Base-by-base conservation (phyloP, 2,888 invertebrate species). In the Cantharis lateralis region DNA sequence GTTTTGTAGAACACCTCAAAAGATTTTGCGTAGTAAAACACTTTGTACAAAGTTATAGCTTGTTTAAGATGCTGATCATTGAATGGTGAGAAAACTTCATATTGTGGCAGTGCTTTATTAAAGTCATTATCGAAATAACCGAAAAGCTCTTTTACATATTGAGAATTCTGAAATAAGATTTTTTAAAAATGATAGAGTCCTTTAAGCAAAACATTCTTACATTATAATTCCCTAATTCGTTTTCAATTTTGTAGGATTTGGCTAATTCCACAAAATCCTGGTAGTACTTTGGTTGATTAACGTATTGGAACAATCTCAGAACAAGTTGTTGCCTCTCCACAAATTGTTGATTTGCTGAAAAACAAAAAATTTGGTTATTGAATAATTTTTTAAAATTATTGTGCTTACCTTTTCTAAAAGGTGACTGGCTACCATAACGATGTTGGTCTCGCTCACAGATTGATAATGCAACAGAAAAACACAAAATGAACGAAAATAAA, bases 1-100 rank as follows among this genome's bases (percentile, higher is more conserved):
- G 93, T 92, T 81, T 91, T 91, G 86, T 91, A 90, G 89, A 95
- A 94, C 48, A 93, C 92, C 16, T 91, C 90, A 86, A 91, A 94
- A 85, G 93, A 92, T 86, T 93, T 93, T 81, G 94, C 93, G 75
- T 92, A 92, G 88, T 91, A 91, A 80, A 95, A 89, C 72, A 93
- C 88, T 84, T 93, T 91, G 88, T 93, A 93, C 18, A 95, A 87
- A 9, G 91, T 91, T 5, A 90, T 85, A 13, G 91, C 92, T 84
- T 95, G 92, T 82, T 91, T 90, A 71, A 90, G 88, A 76, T 94
- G 93, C 62, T 89, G 87, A 72, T 90, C 89, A 84, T 92, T 89
- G 84, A 90, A 91, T 84, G 91, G 89, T 15, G 92, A 92, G 89
- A 92, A 94, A 13, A 92, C 88, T 79, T 92, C 89, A 62, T 90